Conservation (phyloP, 2,797 vertebrate species). For the Hozukius guyotensis region DNA sequence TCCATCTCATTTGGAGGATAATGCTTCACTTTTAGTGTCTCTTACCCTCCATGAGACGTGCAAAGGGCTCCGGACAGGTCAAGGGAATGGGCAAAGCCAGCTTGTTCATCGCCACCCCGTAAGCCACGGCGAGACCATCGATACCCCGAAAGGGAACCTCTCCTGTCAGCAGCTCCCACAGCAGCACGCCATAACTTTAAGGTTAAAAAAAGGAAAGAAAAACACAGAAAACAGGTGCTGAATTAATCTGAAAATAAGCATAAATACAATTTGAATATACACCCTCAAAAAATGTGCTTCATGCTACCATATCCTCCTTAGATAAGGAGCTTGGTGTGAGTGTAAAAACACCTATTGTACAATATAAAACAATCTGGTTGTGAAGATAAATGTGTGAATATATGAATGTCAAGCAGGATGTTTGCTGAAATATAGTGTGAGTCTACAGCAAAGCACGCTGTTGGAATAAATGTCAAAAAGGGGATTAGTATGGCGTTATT, state of each 20-base stretch:
- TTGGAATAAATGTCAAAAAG: constrained; percentile 36
- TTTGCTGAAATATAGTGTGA: neutral
- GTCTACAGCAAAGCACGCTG: neutral
- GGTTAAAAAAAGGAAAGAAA: neutral
- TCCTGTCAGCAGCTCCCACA: constrained; percentile 96
- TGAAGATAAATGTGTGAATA: constrained; percentile 22
- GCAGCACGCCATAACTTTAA: constrained; percentile 91
- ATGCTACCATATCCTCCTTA: neutral
- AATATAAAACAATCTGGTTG: constrained; percentile 2
- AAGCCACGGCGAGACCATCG: constrained; percentile 94
- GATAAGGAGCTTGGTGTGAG: neutral
- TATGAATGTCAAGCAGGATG: constrained; percentile 19
- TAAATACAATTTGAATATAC: neutral
- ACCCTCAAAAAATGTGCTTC: neutral
- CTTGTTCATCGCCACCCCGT: constrained; percentile 98
- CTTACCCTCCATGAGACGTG: constrained; percentile 97
- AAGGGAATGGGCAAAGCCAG: constrained; percentile 95
- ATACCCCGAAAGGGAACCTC: constrained; percentile 97
- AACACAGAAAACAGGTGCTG: neutral
- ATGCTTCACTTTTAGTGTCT: neutral
- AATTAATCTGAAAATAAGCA: neutral
- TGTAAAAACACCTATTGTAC: neutral
- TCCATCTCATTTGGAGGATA: neutral
- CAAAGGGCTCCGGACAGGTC: constrained; percentile 95
- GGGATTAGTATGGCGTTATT: neutral